Base-by-base conservation (phyloP, 2,797 vertebrate genomes). In the Limosa lapponica region DNA sequence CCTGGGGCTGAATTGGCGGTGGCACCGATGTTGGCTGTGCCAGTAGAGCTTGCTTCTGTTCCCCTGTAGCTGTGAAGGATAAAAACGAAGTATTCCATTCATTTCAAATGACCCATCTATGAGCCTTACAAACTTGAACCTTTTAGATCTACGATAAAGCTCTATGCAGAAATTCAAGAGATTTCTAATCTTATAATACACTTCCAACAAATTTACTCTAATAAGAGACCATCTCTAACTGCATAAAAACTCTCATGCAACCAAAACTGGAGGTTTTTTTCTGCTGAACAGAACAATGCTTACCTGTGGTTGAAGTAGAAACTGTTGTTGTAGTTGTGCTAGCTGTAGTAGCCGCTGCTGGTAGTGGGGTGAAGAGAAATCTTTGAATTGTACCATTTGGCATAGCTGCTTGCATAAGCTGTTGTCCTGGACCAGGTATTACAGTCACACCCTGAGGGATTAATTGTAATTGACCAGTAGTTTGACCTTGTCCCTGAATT, bases 401-500 rank as follows among this genome's bases (percentile, higher is more conserved):
- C 97, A 99, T 98, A 5, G 99, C 98, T 10, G 99, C 99, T 98
- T 99, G 99, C 99, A 99, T 99, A 80, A 99, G 98, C 95, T 99
- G 99, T 96, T 99, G 99, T 30, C 99, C 99, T 5, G 99, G 99
- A 30, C 99, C 99, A 30, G 99, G 99, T 97, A 99, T 99, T 83
- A 99, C 97, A 0, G 99, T 99, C 89, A 99, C 98, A 52, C 99
- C 99, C 69, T 99, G 99, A 96, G 99, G 99, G 96, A 99, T 99
- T 97, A 99, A 96, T 96, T 99, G 99, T 89, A 99, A 97, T 94
- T 99, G 99, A 72, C 99, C 99, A 8, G 99, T 99, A 84, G 99
- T 99, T 98, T 99, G 99, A 64, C 99, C 99, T 97, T 99, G 99
- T 52, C 99, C 99, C 97, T 99, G 99, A 97, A 99, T 99, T 97